Conservation (phyloP, 2,113 vertebrate species). For the Microcebus jonahi region DNA sequence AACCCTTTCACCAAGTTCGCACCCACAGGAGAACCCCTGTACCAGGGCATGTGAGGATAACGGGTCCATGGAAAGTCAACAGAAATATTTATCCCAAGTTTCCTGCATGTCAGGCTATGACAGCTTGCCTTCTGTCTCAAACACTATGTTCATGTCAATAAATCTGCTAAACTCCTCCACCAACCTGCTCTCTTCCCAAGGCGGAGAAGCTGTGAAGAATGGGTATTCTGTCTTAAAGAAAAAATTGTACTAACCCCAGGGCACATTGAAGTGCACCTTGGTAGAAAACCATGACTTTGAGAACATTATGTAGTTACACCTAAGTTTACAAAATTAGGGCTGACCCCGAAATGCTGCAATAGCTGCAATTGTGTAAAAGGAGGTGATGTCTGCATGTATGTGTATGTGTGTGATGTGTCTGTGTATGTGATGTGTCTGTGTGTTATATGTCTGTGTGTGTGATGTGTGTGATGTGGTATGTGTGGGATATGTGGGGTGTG, state of each 20-base stretch:
- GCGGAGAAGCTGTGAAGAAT: slow-evolving; percentile 77
- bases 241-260: background rate
- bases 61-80: slow-evolving; percentile 58
- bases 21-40: background rate
- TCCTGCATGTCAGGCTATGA: slow-evolving; percentile 73
- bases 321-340: background rate
- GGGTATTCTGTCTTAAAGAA: slow-evolving; percentile 63
- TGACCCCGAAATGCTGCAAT: background rate
- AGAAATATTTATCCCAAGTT: slow-evolving; percentile 77
- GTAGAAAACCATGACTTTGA: background rate
- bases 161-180: slow-evolving; percentile 83
- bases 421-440: background rate
- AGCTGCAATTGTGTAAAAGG: background rate
- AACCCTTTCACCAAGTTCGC: background rate
- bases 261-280: background rate
- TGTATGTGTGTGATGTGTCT: background rate
- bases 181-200: slow-evolving; percentile 81
- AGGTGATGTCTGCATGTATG: background rate
- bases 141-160: slow-evolving; percentile 81
- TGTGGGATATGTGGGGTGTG: too few relatives aligned
- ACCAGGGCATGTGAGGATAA: slow-evolving; percentile 30
- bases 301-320: background rate
- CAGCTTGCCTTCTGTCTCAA: slow-evolving; percentile 85
- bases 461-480: background rate
- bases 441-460: too few relatives aligned